Base-by-base conservation (phyloP, 2,888 invertebrate species). In the Labia minor region DNA sequence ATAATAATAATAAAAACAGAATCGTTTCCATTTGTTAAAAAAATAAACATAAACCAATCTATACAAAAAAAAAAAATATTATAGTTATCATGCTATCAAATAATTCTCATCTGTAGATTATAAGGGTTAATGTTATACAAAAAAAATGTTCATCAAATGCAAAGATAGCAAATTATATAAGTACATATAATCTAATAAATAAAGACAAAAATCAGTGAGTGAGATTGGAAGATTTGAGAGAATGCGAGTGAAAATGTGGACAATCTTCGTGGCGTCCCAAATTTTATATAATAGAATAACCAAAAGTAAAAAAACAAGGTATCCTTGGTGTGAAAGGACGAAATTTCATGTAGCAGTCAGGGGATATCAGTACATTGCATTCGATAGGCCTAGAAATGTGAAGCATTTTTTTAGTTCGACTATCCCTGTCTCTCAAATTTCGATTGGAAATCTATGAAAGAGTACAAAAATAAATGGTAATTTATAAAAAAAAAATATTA, bases 301-400 rank as follows among this genome's bases (percentile, higher is more conserved):
- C 6, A 33, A 33, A 33, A 33, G 11, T 8, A 33, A 33, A 33
- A 33, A 19, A 65, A 37, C 66, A 70, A 70, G 69, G 62, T 61
- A 69, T 70, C 70, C 70, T 70, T 70, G 70, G 70, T 69, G 67
- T 70, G 70, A 70, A 70, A 68, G 69, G 68, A 26, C 67, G 66
- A 65, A 64, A 65, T 63, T 64, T 64, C 63, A 67, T 49, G 66
- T 63, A 68, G 67, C 64, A 67, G 68, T 68, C 68, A 67, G 67
- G 67, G 68, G 67, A 68, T 65, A 61, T 69, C 49, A 68, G n/a
- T n/a, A n/a, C n/a, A n/a, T 67, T 26, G 33, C 33, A 33, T 67
- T 63, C 66, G 62, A 69, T 66, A 68, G 69, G 68, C 68, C 69
- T 68, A 68, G 68, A 63, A 68, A 68, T n/a, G 63, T 70, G 64